phyloP scores from a whole-genome alignment of 2,113 vertebrate species.

The Pampusana beccarii region DNA sequence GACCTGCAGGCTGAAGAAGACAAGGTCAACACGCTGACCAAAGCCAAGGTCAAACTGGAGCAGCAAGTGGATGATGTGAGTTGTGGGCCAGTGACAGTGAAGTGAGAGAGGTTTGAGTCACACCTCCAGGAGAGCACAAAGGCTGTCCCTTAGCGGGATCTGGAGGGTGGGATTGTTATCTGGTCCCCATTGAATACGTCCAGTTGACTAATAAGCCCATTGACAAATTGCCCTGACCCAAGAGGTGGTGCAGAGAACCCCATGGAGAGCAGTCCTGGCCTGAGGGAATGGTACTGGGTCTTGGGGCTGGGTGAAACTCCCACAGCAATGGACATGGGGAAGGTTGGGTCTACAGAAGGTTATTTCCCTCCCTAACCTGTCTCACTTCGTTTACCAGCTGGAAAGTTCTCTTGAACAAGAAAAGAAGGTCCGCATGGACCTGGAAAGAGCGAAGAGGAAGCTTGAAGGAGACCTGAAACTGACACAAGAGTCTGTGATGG shows the following conservation, averaged over 20 bases:
- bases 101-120: not conserved
- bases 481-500: slow-evolving; percentile 88
- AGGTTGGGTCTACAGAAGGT: not conserved
- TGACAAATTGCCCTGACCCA: not conserved
- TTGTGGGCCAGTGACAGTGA: not conserved
- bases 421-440: slow-evolving; percentile 92
- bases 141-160: not conserved
- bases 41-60: slow-evolving; percentile 91
- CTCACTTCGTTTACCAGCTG: slow-evolving; percentile 71
- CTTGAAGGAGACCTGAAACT: slow-evolving; percentile 94
- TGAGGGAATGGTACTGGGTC: not conserved
- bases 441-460: slow-evolving; percentile 89
- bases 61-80: slow-evolving; percentile 96
- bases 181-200: not conserved
- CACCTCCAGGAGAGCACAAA: not conserved
- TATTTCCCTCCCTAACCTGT: not conserved
- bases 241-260: not conserved
- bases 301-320: not conserved
- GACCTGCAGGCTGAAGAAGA: slow-evolving; percentile 93
- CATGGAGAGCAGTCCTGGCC: not conserved
- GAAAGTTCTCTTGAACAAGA: slow-evolving; percentile 95
- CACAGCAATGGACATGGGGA: not conserved
- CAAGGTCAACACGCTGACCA: slow-evolving; percentile 89
- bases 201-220: not conserved
- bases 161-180: not conserved